Evolutionary conservation across 1,140 invertebrate species (phyloP), one percentile per base, ranked within the genome.

Genomic region (Sitobion miscanthi): DNA sequence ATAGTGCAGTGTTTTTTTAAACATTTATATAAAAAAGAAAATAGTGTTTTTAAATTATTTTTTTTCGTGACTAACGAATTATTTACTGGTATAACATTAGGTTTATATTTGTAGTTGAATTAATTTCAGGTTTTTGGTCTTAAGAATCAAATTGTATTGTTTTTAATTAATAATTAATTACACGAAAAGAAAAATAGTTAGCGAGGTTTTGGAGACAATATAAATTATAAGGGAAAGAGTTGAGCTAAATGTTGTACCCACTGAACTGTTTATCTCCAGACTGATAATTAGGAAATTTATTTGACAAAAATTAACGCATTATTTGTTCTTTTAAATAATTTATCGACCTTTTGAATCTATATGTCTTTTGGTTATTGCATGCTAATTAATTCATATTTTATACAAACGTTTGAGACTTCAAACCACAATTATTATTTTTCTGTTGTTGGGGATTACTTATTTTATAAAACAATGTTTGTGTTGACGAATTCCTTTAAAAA

Each of bases 151-250:
- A 77, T 77, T n/a, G 17, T 77, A 77, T 77, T 77, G 30, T 77
- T 77, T 77, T 77, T 77, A 77, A 77, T 35, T 77, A 69, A 69
- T 77, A 77, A n/a, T 77, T n/a, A 77, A 77, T 77, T 77, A n/a
- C 11, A n/a, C 62, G n/a, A 77, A 77, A 77, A 77, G 14, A 77
- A 77, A 77, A 77, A 77, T n/a, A 77, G 62, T 77, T 77, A 17
- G 62, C 30, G 62, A 77, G 14, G 3, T n/a, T n/a, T 69, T 69
- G 62, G 62, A n/a, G 30, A 69, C 62, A 30, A 69, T 69, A 69
- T n/a, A 69, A 69, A 69, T 69, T 69, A 69, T n/a, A 69, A n/a
- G 11, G 30, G 62, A 69, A 69, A n/a, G 62, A 11, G 62, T 77
- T 77, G 17, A 14, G 14, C n/a, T 77, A 77, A n/a, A n/a, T 77